Evolutionary conservation across 1,140 invertebrate species (phyloP).

Genomic region (Drosophila melanica): DNA sequence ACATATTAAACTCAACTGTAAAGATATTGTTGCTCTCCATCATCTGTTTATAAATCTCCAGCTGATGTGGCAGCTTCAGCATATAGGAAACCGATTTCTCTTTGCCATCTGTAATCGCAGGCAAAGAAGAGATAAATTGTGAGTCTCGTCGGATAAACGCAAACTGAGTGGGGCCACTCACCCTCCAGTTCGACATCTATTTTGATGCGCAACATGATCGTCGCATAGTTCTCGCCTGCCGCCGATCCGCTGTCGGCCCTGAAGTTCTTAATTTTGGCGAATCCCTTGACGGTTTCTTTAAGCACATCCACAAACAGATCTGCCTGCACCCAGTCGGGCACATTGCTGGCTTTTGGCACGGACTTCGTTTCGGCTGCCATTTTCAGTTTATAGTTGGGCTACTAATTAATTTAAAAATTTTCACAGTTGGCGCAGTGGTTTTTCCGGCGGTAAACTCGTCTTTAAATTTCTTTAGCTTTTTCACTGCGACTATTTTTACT

Average conservation of each 20-base stretch:
- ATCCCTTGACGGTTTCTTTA: constrained; percentile 51
- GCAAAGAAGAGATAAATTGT: background rate
- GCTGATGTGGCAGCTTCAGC: constrained; percentile 61
- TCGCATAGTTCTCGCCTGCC: constrained; percentile 71
- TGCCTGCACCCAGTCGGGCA: constrained; percentile 58
- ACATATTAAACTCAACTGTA: constrained; percentile 54
- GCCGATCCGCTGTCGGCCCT: constrained; percentile 47
- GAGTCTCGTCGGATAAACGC: background rate
- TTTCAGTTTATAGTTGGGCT: background rate
- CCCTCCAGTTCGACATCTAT: constrained; percentile 62
- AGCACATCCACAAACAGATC: constrained; percentile 58
- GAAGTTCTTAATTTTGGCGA: constrained; percentile 54
- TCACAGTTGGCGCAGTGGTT: background rate
- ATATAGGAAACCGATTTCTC: constrained; percentile 56
- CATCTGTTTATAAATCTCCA: constrained; percentile 35
- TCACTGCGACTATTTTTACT: constrained; percentile 10
- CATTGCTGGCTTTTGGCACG: constrained; percentile 14
- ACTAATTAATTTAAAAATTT: background rate
- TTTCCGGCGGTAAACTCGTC: background rate
- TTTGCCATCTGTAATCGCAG: constrained; percentile 42
- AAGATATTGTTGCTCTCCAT: constrained; percentile 61
- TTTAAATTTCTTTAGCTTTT: constrained; percentile 14
- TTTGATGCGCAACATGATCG: constrained; percentile 52
- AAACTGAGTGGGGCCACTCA: constrained; percentile 7
- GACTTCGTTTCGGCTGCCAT: constrained; percentile 28